Conservation (phyloP, 2,888 invertebrate species). For the Drosophila peninsularis region DNA sequence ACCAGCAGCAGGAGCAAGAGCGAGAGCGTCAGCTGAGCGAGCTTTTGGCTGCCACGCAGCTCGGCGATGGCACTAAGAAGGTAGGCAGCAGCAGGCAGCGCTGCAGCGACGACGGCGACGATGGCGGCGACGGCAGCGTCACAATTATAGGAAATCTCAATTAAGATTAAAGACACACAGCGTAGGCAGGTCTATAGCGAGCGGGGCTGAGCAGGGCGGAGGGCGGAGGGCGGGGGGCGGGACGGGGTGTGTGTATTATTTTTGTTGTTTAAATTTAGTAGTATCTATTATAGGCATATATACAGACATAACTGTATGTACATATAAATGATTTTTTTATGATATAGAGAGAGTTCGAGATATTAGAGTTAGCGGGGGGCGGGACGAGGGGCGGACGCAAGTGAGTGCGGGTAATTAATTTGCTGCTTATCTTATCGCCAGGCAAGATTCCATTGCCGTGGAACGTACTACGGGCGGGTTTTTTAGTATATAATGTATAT, state of each 20-base stretch:
- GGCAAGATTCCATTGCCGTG: slow-evolving; percentile 46
- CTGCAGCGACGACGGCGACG: slow-evolving; percentile 18
- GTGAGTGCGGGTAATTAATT: slow-evolving; percentile 63
- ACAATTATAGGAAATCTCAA: slow-evolving; percentile 76
- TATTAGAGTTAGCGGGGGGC: slow-evolving; percentile 36
- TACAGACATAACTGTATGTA: neutral
- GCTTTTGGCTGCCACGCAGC: slow-evolving; percentile 70
- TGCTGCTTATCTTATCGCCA: slow-evolving; percentile 70
- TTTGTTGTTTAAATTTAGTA: slow-evolving; percentile 27
- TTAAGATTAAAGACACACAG: slow-evolving; percentile 50
- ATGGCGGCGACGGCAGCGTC: slow-evolving; percentile 54
- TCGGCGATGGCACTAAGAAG: slow-evolving; percentile 68
- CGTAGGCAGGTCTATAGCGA: no score
- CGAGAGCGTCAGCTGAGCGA: slow-evolving; percentile 64
- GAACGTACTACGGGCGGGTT: slow-evolving; percentile 12
- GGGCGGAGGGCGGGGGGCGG: neutral
- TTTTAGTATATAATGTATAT: slow-evolving; percentile 2
- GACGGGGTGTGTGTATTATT: slow-evolving; percentile 3
- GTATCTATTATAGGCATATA: slow-evolving; percentile 5
- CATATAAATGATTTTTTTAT: slow-evolving; percentile 9
- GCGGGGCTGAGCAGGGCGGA: no score
- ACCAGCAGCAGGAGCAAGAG: neutral
- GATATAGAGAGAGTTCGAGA: slow-evolving; percentile 24
- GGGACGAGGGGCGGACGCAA: neutral
- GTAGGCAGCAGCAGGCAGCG: slow-evolving; percentile 58